Percentiles rank a stretch among this genome's conserved stretches.
phyloP scores from a whole-genome alignment of 2,888 invertebrate genomes.

The Alcis repandata region DNA sequence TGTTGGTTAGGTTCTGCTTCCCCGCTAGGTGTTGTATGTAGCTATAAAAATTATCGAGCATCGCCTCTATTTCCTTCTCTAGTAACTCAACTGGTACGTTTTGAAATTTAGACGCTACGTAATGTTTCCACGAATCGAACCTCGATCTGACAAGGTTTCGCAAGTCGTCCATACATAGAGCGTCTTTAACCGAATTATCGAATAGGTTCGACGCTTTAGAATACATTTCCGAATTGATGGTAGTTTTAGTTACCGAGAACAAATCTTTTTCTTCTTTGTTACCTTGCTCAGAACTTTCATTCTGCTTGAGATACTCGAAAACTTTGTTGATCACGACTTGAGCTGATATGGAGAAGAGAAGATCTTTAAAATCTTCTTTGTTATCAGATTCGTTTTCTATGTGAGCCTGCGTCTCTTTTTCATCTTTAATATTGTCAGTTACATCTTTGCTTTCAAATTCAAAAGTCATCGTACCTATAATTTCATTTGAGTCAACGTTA shows the following conservation, averaged over 20 bases:
- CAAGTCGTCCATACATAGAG: conserved; percentile 73
- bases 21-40: conserved; percentile 73
- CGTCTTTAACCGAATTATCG: conserved; percentile 77
- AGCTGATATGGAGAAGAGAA: conserved; percentile 74
- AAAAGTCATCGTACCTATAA: conserved; percentile 70
- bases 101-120: conserved; percentile 70
- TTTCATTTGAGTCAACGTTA: conserved; percentile 61
- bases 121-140: conserved; percentile 75
- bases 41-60: conserved; percentile 75
- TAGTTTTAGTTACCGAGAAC: conserved; percentile 63
- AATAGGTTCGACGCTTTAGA: conserved; percentile 70
- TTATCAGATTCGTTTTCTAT: conserved; percentile 65
- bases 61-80: conserved; percentile 73
- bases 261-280: conserved; percentile 70
- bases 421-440: conserved; percentile 69
- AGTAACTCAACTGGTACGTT: conserved; percentile 71
- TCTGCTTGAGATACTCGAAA: conserved; percentile 74
- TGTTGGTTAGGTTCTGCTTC: conserved; percentile 63
- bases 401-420: conserved; percentile 67
- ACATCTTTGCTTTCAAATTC: conserved; percentile 76
- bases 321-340: conserved; percentile 79
- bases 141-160: conserved; percentile 67
- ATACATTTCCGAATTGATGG: conserved; percentile 69
- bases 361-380: conserved; percentile 73
- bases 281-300: conserved; percentile 68